phyloP scores from a whole-genome alignment of 2,797 vertebrate species.

The Borostomias antarcticus region DNA sequence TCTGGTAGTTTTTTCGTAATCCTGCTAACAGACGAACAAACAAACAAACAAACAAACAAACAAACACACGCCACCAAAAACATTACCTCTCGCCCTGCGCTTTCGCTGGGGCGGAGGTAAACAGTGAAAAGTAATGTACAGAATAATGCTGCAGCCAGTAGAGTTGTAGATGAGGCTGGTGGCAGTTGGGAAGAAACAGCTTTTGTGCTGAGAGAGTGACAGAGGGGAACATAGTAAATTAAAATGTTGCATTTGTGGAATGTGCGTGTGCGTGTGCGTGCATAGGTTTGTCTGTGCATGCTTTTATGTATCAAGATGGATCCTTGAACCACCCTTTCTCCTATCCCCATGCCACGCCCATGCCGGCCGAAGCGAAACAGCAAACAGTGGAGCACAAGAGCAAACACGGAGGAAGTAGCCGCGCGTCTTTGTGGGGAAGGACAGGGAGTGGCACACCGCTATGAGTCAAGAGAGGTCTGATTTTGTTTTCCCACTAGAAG shows the following conservation, averaged over 20 bases:
- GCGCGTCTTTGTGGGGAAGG: constrained; percentile 49
- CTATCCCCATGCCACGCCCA: constrained; percentile 46
- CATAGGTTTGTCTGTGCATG: constrained; percentile 8
- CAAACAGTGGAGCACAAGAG: constrained; percentile 49
- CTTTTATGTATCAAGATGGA: background rate
- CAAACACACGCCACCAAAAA: too few species aligned
- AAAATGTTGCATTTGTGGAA: background rate
- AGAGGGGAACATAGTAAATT: background rate
- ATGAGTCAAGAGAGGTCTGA: constrained; percentile 48
- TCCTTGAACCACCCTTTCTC: constrained; percentile 39
- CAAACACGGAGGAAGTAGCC: constrained; percentile 58
- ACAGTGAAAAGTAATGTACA: too few species aligned
- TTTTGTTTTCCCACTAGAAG: constrained; percentile 44
- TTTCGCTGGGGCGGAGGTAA: too few species aligned
- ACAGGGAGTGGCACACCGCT: constrained; percentile 63
- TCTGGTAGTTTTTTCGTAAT: too few species aligned
- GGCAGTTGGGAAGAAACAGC: background rate
- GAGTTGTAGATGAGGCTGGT: too few species aligned
- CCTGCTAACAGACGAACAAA: too few species aligned
- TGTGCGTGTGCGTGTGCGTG: constrained; percentile 6
- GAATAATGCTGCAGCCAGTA: too few species aligned
- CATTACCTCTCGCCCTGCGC: too few species aligned
- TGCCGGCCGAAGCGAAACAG: constrained; percentile 35
- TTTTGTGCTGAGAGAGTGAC: background rate
- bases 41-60: too few species aligned